Evolutionary conservation across 2,888 invertebrate species (phyloP), one percentile per base, ranked within the genome.

Genomic region (Leptinotarsa tumamoca): DNA sequence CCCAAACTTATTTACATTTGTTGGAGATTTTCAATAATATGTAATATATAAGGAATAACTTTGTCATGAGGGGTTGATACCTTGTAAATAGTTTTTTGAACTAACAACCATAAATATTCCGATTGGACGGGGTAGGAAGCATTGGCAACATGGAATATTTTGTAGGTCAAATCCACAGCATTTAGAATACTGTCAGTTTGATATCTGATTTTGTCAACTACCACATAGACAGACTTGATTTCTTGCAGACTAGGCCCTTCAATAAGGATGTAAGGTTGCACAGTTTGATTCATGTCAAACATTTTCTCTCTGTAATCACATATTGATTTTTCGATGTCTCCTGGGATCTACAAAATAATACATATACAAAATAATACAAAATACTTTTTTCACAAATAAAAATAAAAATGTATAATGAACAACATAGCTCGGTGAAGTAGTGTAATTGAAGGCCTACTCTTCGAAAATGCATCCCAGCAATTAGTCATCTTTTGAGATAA

Each of bases 81-180:
- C 43, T 67, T 54, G 49, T 78, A 73, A 15, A 76, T 68, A 21
- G 51, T 68, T 78, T 68, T 56, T 78, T n/a, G 75, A 51, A 76
- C 71, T 27, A 78, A 18, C 18, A 71, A 18, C 73, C 61, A 73
- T 17, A 78, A 23, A 58, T 78, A 73, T 54, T 74, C 56, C 17
- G 67, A 49, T 50, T 71, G 67, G 3, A 43, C 15, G n/a, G 15
- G 74, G 15, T 74, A 74, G 21, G 17, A n/a, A 50, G 74, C 74
- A 56, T 71, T 67, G 10, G 56, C 7, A 10, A 74, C 71, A 71
- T 74, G 71, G 67, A 68, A 68, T 17, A 68, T 52, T 18, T 68
- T 33, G 54, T n/a, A 49, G 10, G 33, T 27, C 54, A 68, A 67
- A 75, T 78, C 78, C 54, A 73, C 50, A 1, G 77, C 72, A 15